A percentile compares a stretch with the other conserved stretches of the same genome.
Evolutionary conservation across 2,797 vertebrate species (phyloP).

Genomic region (Paratrypauchen microcephalus): DNA sequence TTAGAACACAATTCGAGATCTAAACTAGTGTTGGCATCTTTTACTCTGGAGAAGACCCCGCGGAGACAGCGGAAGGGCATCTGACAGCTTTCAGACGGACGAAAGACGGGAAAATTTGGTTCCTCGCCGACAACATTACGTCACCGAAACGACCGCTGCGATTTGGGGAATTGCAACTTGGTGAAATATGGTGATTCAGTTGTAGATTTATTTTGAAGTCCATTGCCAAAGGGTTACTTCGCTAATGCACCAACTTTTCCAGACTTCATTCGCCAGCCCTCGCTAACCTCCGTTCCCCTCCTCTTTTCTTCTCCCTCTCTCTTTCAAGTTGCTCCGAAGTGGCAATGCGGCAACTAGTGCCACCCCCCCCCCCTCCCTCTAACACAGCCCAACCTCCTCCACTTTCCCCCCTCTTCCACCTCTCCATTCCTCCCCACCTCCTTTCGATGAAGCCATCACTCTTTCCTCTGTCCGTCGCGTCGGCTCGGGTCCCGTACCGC

Average conservation of each 20-base stretch:
- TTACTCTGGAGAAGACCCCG: no score
- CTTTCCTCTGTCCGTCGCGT: constrained; percentile 27
- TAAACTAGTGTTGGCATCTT: no score
- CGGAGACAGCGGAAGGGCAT: no score
- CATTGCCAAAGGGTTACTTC: no score
- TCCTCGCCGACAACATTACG: neutral
- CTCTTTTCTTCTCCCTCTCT: neutral
- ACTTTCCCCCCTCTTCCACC: neutral
- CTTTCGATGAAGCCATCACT: constrained; percentile 15
- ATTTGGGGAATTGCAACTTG: neutral
- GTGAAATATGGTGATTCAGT: neutral
- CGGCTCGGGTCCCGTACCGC: constrained; percentile 22
- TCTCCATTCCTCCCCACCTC: neutral
- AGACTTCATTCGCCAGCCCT: neutral
- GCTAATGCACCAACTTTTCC: neutral
- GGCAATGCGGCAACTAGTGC: constrained; percentile 69
- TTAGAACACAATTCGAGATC: no score
- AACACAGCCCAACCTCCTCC: constrained; percentile 5
- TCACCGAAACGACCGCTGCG: neutral
- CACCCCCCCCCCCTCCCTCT: neutral
- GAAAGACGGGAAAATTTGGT: neutral
- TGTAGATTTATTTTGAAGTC: neutral
- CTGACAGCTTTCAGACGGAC: no score
- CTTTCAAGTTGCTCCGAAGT: constrained; percentile 32
- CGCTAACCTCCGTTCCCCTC: neutral